Conservation (phyloP, 2,113 vertebrate genomes). For the Hippolais icterina region DNA sequence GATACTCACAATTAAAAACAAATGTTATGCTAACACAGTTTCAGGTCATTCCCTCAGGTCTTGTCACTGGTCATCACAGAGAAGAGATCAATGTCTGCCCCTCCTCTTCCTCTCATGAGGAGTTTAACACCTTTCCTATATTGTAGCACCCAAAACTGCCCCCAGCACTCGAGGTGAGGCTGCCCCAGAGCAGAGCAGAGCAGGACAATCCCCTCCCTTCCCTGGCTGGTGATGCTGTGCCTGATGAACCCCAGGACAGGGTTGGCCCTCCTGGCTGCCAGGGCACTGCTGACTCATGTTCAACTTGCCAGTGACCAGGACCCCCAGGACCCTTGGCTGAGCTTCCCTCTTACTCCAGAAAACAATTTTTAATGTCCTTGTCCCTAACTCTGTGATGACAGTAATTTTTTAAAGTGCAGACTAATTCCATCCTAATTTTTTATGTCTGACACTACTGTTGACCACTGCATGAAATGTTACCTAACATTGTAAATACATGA, state of each 20-base stretch:
- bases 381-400: not conserved
- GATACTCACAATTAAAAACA: not conserved
- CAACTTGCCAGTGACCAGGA: not conserved
- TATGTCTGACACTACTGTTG: not conserved
- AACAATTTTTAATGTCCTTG: not conserved
- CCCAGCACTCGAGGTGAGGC: rapidly evolving
- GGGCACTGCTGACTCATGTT: not conserved
- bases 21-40: not conserved
- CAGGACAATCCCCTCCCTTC: not conserved
- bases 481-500: not conserved
- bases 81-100: not conserved
- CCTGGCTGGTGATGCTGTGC: rapidly evolving
- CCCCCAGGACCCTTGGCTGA: not conserved
- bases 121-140: not conserved
- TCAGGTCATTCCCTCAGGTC: not conserved
- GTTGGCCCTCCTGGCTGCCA: not conserved
- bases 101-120: rapidly evolving
- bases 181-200: rapidly evolving
- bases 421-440: not conserved
- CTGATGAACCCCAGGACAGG: not conserved
- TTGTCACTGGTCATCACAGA: not conserved
- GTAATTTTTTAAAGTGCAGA: not conserved
- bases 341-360: not conserved
- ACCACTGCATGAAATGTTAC: not conserved
- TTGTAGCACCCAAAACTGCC: rapidly evolving